These are phyloP conservation scores for Darevskia mixta DNA, from an alignment of 2,797 vertebrate species.

Conservation along the genomic window DNA sequence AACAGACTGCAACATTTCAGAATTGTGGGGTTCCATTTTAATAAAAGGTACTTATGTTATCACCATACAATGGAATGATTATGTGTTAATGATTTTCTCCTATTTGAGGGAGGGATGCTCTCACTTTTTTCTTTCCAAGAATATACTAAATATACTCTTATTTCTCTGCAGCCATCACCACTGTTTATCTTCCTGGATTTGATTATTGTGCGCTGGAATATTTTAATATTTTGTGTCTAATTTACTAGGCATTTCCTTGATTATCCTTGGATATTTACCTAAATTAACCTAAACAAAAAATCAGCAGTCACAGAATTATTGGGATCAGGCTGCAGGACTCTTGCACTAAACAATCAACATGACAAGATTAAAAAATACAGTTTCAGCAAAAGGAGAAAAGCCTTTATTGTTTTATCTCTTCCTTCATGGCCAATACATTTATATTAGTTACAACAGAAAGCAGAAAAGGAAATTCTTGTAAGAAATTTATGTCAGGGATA, in stretches of 20 bases:
- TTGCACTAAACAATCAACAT: too few species aligned
- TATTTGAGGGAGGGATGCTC: not conserved
- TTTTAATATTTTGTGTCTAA: not conserved
- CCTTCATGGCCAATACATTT: too few species aligned
- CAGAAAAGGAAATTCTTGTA: not conserved
- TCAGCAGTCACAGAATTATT: not conserved
- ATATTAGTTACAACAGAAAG: not conserved
- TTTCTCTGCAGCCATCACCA: not conserved
- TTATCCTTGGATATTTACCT: not conserved
- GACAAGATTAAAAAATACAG: not conserved
- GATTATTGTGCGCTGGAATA: not conserved
- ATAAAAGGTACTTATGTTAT: not conserved
- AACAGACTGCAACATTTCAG: slow-evolving; percentile 16
- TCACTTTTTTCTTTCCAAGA: not conserved
- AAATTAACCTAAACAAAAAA: not conserved
- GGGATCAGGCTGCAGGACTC: not conserved
- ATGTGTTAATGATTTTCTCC: not conserved
- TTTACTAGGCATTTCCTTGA: not conserved
- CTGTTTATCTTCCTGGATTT: not conserved
- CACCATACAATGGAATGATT: not conserved
- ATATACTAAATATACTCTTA: not conserved
- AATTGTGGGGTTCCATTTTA: not conserved
- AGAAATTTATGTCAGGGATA: not conserved
- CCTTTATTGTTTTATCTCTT: not conserved
- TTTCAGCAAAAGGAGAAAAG: not conserved